phyloP scores from a whole-genome alignment of 2,888 invertebrate genomes.

The Latrodectus hesperus region DNA sequence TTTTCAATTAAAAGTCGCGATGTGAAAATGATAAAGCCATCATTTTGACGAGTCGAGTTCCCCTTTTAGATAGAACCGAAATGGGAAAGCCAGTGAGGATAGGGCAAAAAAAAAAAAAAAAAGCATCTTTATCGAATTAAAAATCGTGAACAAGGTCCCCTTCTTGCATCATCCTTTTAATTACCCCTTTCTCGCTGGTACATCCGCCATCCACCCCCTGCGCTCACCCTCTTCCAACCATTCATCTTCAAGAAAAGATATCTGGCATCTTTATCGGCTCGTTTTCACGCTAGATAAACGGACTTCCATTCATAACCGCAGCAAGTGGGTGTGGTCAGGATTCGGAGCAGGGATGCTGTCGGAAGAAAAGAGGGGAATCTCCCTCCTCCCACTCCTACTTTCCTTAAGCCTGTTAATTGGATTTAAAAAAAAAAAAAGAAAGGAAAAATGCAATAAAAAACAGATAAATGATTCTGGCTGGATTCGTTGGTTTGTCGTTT shows the following conservation, averaged over 20 bases:
- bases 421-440: slow-evolving; percentile 26
- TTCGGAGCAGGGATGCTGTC: background rate
- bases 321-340: slow-evolving; percentile 40
- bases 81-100: background rate
- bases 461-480: background rate
- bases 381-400: background rate
- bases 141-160: background rate
- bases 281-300: slow-evolving; percentile 47
- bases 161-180: slow-evolving; percentile 29
- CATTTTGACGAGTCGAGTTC: background rate
- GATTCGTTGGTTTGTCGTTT: slow-evolving; percentile 38
- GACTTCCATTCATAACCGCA: slow-evolving; percentile 46
- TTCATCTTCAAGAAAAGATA: slow-evolving; percentile 44
- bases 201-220: background rate
- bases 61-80: slow-evolving; percentile 3
- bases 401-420: slow-evolving; percentile 45
- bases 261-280: slow-evolving; percentile 64
- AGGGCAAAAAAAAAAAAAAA: background rate
- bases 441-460: no score
- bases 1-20: no score
- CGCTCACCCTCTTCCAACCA: slow-evolving; percentile 20
- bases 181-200: slow-evolving; percentile 40
- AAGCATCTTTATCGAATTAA: slow-evolving; percentile 25
- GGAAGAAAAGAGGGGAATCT: background rate
- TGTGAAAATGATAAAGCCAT: slow-evolving; percentile 12